Evolutionary conservation across 2,888 invertebrate species (phyloP).

Genomic region (Trichopria drosophilae): DNA sequence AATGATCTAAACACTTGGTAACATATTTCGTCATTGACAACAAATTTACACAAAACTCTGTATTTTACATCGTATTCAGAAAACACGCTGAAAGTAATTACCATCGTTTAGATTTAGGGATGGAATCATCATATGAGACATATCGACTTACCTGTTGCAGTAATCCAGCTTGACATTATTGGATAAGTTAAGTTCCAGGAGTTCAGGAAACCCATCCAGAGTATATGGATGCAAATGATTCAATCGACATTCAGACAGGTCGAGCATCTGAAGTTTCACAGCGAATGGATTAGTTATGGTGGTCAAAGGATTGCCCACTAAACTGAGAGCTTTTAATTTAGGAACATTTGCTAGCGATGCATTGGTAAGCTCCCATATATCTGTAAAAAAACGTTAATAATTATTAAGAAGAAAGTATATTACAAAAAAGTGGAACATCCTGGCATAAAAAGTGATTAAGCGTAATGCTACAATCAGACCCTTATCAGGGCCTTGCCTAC

Average conservation of each 20-base stretch:
- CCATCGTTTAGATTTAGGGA: neutral
- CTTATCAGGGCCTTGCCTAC: too few species aligned
- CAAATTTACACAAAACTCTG: too few species aligned
- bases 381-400: constrained; percentile 32
- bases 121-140: neutral
- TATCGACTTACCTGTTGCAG: constrained; percentile 46
- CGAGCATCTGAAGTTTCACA: constrained; percentile 46
- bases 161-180: constrained; percentile 50
- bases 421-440: too few species aligned
- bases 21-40: too few species aligned
- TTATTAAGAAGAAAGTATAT: too few species aligned
- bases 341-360: constrained; percentile 67
- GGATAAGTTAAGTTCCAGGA: constrained; percentile 47
- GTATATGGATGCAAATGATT: constrained; percentile 46
- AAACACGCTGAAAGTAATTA: neutral
- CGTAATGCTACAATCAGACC: too few species aligned
- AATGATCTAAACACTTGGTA: too few species aligned
- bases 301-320: constrained; percentile 65
- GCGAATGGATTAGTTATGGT: constrained; percentile 44
- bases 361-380: constrained; percentile 65
- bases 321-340: constrained; percentile 68
- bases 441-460: too few species aligned
- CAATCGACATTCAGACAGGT: constrained; percentile 51
- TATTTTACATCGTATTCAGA: neutral
- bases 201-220: constrained; percentile 45